phyloP scores from a whole-genome alignment of 1,140 invertebrate species.

The Hyles vespertilio region DNA sequence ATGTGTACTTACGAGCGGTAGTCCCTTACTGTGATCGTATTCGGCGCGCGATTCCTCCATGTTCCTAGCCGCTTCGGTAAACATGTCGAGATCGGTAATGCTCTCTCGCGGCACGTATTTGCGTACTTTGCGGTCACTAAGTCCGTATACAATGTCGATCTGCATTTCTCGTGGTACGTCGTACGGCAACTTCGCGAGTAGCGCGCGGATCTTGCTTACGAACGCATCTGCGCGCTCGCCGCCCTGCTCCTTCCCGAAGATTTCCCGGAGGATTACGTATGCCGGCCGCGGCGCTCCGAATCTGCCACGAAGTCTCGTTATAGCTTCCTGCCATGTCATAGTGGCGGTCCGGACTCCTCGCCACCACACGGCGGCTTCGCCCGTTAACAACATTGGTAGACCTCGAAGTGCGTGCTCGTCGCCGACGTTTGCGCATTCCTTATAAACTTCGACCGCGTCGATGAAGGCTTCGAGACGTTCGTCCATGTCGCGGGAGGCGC shows the following conservation, averaged over 20 bases:
- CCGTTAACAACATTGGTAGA: too few species aligned
- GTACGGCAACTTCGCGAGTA: slow-evolving; percentile 23
- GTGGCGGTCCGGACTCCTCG: too few species aligned
- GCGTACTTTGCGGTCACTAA: slow-evolving; percentile 11
- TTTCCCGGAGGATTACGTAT: slow-evolving; percentile 21
- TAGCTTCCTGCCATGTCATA: slow-evolving; percentile 12
- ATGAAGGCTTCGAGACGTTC: slow-evolving; percentile 16
- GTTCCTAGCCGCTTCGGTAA: not conserved
- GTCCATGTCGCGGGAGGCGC: not conserved
- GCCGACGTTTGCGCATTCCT: slow-evolving; percentile 16
- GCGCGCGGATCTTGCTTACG: slow-evolving; percentile 13
- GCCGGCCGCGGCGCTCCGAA: slow-evolving; percentile 18
- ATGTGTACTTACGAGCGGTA: too few species aligned
- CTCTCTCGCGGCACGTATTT: slow-evolving; percentile 3
- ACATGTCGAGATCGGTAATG: not conserved
- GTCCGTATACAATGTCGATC: slow-evolving; percentile 27
- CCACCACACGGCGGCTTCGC: too few species aligned
- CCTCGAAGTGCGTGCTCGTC: slow-evolving; percentile 4
- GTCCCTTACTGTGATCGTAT: not conserved
- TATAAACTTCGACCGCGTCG: slow-evolving; percentile 14
- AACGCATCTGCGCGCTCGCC: slow-evolving; percentile 19
- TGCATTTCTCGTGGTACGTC: slow-evolving; percentile 11
- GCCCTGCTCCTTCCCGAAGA: slow-evolving; percentile 21
- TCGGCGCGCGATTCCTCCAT: slow-evolving; percentile 13
- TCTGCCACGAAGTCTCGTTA: slow-evolving; percentile 11